Base-by-base conservation (phyloP, 2,888 invertebrate species). In the Drosophila suboccidentalis region DNA sequence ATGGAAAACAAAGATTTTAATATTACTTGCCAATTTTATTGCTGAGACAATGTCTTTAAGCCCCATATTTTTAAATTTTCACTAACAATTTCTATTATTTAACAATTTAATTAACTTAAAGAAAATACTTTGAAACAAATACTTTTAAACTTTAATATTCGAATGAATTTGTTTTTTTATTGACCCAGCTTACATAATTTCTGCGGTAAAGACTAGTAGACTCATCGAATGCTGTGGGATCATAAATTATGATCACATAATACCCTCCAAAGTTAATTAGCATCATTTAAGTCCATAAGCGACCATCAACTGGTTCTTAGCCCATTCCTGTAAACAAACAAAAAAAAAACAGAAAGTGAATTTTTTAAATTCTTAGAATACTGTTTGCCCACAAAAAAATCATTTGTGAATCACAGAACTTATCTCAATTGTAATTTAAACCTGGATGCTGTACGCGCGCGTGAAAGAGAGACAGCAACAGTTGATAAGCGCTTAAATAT, bases 401-500 rank as follows among this genome's bases (percentile, higher is more conserved):
- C 19, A 43, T 13, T 22, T 62, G 62, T 47, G 39, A 62, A 54
- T 62, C 54, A 32, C 62, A 22, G 11, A 29, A 58, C 17, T 15
- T 26, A 44, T 53, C 26, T 49, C 46, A 19, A 44, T 19, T 32
- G 19, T 26, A 39, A 39, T 43, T 41, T 17, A 17, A 2, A 43
- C 10, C 38, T 41, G 32, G 29, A 57, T 53, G 60, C 53, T 32
- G 29, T 32, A 13, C 11, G 26, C n/a, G 32, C 1, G 4, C 17
- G 4, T 10, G 11, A n/a, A 11, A 53, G n/a, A 29, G 29, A 57
- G 19, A 13, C 9, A 17, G 41, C 19, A 51, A 32, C 17, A 60
- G 29, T 32, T 71, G 64, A 75, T 64, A 60, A 63, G 55, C 38
- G 19, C 43, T n/a, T 22, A 19, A 17, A 22, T 15, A n/a, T 22